These are phyloP conservation scores for Acanthochromis polyacanthus DNA, from an alignment of 2,113 vertebrate species.

Conservation along the genomic window DNA sequence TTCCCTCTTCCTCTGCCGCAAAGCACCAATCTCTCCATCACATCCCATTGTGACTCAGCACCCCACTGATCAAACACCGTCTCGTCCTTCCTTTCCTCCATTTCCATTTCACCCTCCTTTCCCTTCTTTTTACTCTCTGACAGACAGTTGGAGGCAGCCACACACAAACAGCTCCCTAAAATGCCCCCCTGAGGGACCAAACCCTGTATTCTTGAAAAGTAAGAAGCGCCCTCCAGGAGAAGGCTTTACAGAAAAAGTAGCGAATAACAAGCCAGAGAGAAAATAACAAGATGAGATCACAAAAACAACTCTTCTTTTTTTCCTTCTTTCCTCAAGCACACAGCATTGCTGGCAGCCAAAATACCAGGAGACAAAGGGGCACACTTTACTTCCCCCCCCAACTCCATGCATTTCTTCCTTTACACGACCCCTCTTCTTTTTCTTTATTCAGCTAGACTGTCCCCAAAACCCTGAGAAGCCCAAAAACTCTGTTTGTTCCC, in stretches of 20 bases:
- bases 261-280: conserved; percentile 56
- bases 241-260: conserved; percentile 33
- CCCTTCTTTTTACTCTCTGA: conserved; percentile 32
- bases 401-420: conserved; percentile 27
- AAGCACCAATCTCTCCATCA: conserved; percentile 58
- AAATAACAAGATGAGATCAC: conserved; percentile 65
- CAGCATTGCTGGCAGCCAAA: conserved; percentile 30
- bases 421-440: conserved; percentile 2
- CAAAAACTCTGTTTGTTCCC: conserved; percentile 7
- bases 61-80: conserved; percentile 68
- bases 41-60: conserved; percentile 67
- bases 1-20: conserved; percentile 31
- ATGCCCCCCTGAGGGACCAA: conserved; percentile 44
- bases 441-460: neutral
- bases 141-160: conserved; percentile 51
- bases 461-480: conserved; percentile 14
- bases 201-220: conserved; percentile 62
- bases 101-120: conserved; percentile 23
- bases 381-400: conserved; percentile 15
- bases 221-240: conserved; percentile 44
- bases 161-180: conserved; percentile 60
- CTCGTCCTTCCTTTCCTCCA: conserved; percentile 42
- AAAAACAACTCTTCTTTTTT: conserved; percentile 39
- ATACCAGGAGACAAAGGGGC: conserved; percentile 47
- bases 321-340: conserved; percentile 38